These are phyloP conservation scores for Phaenicophaeus curvirostris DNA, from an alignment of 2,797 vertebrate genomes.

Conservation along the genomic window DNA sequence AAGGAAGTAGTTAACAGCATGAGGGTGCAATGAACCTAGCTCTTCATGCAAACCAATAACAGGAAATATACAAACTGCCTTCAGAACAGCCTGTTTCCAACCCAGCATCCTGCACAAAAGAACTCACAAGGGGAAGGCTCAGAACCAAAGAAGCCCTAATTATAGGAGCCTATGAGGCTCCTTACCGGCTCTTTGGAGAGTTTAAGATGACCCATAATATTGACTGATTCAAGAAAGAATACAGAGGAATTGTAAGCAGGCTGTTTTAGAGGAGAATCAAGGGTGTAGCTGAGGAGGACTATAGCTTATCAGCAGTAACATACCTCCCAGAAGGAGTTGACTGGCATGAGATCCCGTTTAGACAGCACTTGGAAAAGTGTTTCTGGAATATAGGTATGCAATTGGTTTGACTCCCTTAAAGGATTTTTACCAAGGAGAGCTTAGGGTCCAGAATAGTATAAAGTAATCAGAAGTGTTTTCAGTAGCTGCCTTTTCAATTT, in stretches of 20 bases:
- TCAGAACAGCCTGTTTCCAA: neutral
- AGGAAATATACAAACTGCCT: neutral
- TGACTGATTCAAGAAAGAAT: neutral
- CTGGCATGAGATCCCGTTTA: neutral
- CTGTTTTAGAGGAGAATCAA: neutral
- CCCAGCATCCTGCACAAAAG: conserved; percentile 25
- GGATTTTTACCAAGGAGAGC: neutral
- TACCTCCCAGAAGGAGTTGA: neutral
- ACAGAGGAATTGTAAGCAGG: neutral
- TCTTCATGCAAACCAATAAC: neutral
- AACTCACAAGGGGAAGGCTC: conserved; percentile 40
- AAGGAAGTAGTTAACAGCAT: neutral
- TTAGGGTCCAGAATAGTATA: neutral
- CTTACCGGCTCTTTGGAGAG: neutral
- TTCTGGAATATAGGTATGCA: neutral
- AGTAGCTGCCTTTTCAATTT: neutral
- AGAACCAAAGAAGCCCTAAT: neutral
- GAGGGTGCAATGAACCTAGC: neutral
- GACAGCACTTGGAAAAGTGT: neutral
- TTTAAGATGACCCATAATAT: neutral
- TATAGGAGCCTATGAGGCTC: neutral
- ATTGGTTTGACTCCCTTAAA: neutral
- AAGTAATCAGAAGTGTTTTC: neutral
- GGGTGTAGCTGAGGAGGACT: neutral
- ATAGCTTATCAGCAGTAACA: neutral